Evolutionary conservation across 1,140 invertebrate species (phyloP).

Genomic region (Aphis craccivora): DNA sequence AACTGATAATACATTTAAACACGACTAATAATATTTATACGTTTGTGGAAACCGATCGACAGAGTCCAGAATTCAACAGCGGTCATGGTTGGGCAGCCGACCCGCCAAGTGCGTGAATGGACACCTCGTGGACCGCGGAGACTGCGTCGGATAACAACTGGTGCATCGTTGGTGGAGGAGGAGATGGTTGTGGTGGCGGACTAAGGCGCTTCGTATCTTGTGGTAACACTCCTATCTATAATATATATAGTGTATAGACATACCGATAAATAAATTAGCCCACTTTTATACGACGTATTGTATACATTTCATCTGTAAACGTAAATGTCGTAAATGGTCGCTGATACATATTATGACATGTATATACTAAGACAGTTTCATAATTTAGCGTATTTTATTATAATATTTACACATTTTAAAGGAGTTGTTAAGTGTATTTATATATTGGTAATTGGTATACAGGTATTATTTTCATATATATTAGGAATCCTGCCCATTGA

Average conservation of each 20-base stretch:
- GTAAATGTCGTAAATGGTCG: not conserved
- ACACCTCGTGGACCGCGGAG: constrained; percentile 38
- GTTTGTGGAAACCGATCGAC: not conserved
- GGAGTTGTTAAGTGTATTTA: no score
- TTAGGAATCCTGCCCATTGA: not conserved
- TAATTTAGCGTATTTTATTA: not conserved
- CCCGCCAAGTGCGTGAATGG: constrained; percentile 43
- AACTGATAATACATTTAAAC: not conserved
- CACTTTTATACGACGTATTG: not conserved
- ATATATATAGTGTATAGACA: not conserved
- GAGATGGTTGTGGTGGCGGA: not conserved
- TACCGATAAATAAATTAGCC: not conserved
- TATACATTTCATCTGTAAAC: not conserved
- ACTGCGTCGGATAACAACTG: not conserved
- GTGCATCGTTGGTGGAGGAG: not conserved
- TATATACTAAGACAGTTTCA: not conserved
- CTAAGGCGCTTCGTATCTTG: not conserved
- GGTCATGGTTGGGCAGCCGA: constrained; percentile 39
- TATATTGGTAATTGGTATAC: not conserved
- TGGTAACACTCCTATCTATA: not conserved
- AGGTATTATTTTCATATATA: not conserved
- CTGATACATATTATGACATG: not conserved
- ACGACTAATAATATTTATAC: not conserved
- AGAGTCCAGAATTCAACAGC: constrained; percentile 27
- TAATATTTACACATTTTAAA: not conserved